Base-by-base conservation (phyloP, 2,888 invertebrate species). In the Parnassius mnemosyne region DNA sequence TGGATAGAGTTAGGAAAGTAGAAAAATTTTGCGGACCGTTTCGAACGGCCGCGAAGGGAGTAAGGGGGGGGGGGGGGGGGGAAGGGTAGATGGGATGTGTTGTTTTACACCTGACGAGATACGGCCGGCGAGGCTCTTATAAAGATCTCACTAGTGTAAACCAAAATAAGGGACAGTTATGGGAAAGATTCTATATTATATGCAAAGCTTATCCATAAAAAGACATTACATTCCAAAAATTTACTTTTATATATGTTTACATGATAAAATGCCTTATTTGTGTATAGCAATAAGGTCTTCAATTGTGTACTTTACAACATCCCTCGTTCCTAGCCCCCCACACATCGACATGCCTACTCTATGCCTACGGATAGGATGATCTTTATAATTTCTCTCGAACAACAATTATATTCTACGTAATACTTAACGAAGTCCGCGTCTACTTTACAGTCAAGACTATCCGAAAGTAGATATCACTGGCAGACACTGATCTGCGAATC, bases 1-100 rank as follows among this genome's bases (percentile, higher is more conserved):
- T 68, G 69, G 65, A 69, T 73, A 74, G 72, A 71, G 71, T 69
- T 70, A 70, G 62, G 61, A 65, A 44, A 12, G 51, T 43, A 13
- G 16, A 34, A 44, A 12, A 34, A 41, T 16, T 3, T 9, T 25
- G n/a, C 52, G 58, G 46, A 11, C 16, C 44, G 50, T 61, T 51
- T 46, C 9, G 3, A 61, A 61, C 61, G 55, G 34, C 10, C 55
- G 20, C 53, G 49, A 9, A 3, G 7, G 7, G 12, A n/a, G 10
- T 9, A 1, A 2, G 43, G n/a, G 9, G 43, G 16, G 53, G 53
- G 42, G 3, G 10, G 43, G 41, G 53, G 53, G 9, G 13, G 41
- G 2, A 7, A 20, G 9, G 11, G 1, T n/a, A 13, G 2, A 10
- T n/a, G 13, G 13, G 13, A 34, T 5, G 34, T 34, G 7, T 7